phyloP scores from a whole-genome alignment of 2,888 invertebrate genomes.

The Epinotia ramella region DNA sequence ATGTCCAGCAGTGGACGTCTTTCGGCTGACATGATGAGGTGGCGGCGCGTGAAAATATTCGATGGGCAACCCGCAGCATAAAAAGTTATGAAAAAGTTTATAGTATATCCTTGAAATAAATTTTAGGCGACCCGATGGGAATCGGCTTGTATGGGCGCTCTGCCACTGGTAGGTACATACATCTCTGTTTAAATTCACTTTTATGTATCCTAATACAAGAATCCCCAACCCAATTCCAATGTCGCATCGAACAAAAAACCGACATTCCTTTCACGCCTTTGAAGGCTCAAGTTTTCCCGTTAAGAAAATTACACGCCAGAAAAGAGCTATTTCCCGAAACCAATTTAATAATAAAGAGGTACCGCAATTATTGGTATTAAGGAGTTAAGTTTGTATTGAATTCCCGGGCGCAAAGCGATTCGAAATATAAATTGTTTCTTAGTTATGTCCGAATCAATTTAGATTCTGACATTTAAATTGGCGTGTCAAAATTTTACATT shows the following conservation, averaged over 20 bases:
- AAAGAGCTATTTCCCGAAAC: slow-evolving; percentile 6
- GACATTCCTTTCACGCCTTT: neutral
- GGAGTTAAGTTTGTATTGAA: slow-evolving; percentile 20
- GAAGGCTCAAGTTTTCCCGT: slow-evolving; percentile 1
- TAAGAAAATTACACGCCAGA: slow-evolving; percentile 14
- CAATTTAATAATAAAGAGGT: slow-evolving; percentile 15
- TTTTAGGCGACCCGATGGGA: no score
- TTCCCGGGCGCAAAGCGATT: neutral
- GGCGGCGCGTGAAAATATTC: no score
- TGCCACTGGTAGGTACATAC: no score
- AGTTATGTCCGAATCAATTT: neutral
- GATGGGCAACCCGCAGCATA: no score
- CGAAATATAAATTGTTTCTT: slow-evolving; percentile 14
- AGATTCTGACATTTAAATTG: neutral
- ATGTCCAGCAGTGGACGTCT: no score
- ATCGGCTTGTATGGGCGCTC: no score
- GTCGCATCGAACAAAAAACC: neutral
- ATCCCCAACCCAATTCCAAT: neutral
- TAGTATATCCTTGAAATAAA: no score
- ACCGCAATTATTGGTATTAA: slow-evolving; percentile 5
- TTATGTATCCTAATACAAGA: neutral
- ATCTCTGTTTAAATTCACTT: no score
- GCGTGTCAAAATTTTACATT: neutral
- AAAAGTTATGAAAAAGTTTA: no score
- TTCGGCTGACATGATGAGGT: no score